Base-by-base conservation (phyloP, 2,113 vertebrate species). In the Hoplias malabaricus region DNA sequence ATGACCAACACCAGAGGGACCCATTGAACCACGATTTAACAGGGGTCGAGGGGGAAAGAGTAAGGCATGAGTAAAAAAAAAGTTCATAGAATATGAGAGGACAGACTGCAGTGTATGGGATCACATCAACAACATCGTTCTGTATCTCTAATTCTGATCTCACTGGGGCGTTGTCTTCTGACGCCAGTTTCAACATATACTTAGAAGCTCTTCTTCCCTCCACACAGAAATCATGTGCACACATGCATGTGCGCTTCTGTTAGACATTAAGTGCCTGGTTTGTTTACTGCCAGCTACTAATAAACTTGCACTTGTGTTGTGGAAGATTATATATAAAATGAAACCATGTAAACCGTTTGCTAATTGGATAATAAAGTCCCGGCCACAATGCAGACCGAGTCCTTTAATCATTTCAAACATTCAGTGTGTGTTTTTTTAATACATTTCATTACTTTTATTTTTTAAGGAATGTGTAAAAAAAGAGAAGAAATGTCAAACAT, bases 1-100 rank as follows among this genome's bases (percentile, higher is more conserved):
- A 56, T 69, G 36, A 19, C 14, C 5, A 75, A 21, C 84, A 82
- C 73, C 53, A 84, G 84, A 54, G 84, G 84, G 84, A 79, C 77
- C 77, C 61, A 34, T 82, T 48, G 53, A 43, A 54, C 53, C 62
- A 56, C 70, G 11, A 1, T 25, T 38, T 27, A 62, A 42, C 2
- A 29, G 8, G 38, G 29, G 29, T 62, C 2, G 4, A n/a, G 27
- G 23, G 38, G 13, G 21, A 61, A 43, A 59, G 40, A 48, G 0
- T 46, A 46, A 19, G 43, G 14, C 50, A 43, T 48, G 40, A 48
- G 0, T 46, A 46, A 19, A 34, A 10, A 9, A 69, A 69, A 46
- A 48, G 38, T 61, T 34, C 1, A 4, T 42, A 57, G 16, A 21
- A 21, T 63, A 23, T 62, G n/a, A 27, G 21, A 31, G 38, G 62